phyloP scores from a whole-genome alignment of 2,113 vertebrate genomes.

The Meriones unguiculatus region DNA sequence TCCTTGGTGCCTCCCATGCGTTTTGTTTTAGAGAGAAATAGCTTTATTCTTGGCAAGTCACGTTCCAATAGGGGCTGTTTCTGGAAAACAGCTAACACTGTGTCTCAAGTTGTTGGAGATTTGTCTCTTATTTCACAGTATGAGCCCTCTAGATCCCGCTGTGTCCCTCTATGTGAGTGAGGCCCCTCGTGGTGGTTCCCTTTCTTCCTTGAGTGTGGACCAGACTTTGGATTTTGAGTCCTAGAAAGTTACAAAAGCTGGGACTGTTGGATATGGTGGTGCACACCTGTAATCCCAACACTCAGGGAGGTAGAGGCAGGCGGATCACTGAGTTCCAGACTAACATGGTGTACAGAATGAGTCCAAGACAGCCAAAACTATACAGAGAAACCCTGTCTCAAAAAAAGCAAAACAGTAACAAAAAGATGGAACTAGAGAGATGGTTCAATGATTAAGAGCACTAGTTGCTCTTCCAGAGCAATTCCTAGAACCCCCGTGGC shows the following conservation, averaged over 20 bases:
- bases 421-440: not conserved
- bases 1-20: not conserved
- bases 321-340: too few species aligned
- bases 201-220: not conserved
- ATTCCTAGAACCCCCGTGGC: not conserved
- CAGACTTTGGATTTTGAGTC: not conserved
- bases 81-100: not conserved
- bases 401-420: too few species aligned
- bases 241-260: not conserved
- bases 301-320: too few species aligned
- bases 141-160: not conserved
- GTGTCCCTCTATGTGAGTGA: not conserved
- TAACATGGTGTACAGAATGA: too few species aligned
- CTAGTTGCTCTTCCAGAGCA: not conserved
- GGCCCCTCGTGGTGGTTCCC: not conserved
- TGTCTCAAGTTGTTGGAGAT: not conserved
- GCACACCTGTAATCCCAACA: too few species aligned
- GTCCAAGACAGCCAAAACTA: too few species aligned
- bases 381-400: too few species aligned
- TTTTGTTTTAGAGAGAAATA: slow-evolving; percentile 6
- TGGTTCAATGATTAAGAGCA: not conserved
- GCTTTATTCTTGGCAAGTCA: not conserved
- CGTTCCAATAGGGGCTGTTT: not conserved
- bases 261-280: too few species aligned
- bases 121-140: not conserved